Conservation (phyloP, 2,888 invertebrate genomes). For the Trilocha varians region DNA sequence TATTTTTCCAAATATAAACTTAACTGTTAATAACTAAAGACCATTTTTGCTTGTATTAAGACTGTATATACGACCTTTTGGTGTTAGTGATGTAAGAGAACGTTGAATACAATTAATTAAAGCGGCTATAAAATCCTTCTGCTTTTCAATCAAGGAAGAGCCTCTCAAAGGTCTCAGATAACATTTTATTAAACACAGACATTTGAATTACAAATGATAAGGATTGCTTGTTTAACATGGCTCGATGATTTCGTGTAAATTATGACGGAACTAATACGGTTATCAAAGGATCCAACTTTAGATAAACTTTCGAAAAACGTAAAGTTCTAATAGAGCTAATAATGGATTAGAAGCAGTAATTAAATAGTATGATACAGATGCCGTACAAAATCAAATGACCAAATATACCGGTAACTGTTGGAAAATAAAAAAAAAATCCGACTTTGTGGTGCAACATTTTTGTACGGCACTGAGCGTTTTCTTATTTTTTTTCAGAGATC, state of each 20-base stretch:
- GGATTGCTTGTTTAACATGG: not conserved
- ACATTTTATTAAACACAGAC: conserved; percentile 4
- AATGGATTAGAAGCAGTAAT: no score
- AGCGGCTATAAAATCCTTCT: conserved; percentile 4
- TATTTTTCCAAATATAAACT: not conserved
- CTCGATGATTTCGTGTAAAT: not conserved
- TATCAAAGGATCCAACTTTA: no score
- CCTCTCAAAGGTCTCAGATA: conserved; percentile 3
- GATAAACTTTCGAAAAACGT: no score
- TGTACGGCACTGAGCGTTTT: no score
- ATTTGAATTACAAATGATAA: conserved; percentile 6
- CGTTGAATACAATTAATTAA: conserved; percentile 1
- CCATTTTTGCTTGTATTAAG: not conserved
- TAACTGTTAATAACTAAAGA: not conserved
- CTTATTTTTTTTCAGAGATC: no score
- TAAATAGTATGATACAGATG: no score
- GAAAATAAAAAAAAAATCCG: no score
- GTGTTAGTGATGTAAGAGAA: not conserved
- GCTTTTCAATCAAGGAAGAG: conserved; percentile 6
- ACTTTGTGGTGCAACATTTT: no score
- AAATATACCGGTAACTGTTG: no score
- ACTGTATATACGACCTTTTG: not conserved
- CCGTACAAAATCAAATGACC: no score
- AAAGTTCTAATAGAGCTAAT: no score
- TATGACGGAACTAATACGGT: no score